Evolutionary conservation across 1,140 invertebrate genomes (phyloP).

Genomic region (Cheumatopsyche charites): DNA sequence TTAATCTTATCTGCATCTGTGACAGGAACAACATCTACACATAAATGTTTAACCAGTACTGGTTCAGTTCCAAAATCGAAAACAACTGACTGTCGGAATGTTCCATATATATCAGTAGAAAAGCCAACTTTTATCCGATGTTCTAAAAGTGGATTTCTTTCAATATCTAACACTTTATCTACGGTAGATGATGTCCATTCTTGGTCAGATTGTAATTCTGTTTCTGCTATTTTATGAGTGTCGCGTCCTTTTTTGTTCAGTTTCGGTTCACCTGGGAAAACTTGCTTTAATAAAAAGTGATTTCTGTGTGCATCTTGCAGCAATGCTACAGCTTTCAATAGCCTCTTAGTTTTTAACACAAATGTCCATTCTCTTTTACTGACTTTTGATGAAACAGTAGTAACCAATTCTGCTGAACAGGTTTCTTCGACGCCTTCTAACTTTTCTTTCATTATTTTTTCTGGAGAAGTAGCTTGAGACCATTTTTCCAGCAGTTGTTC

Average conservation of each 20-base stretch:
- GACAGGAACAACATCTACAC: constrained; percentile 77
- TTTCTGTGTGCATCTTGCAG: constrained; percentile 74
- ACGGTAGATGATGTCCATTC: constrained; percentile 62
- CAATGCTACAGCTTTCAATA: constrained; percentile 69
- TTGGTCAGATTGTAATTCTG: constrained; percentile 62
- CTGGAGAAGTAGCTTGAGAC: constrained; percentile 64
- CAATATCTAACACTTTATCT: constrained; percentile 47
- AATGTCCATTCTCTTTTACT: constrained; percentile 73
- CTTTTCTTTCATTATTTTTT: constrained; percentile 64
- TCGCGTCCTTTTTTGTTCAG: constrained; percentile 48
- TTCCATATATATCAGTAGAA: constrained; percentile 77
- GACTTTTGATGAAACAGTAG: constrained; percentile 71
- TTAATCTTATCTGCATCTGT: constrained; percentile 73
- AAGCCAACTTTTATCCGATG: constrained; percentile 75
- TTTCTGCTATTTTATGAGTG: constrained; percentile 47
- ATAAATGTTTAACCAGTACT: constrained; percentile 73
- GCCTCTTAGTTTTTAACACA: constrained; percentile 60
- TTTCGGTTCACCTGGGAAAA: constrained; percentile 53
- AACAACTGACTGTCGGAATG: constrained; percentile 79
- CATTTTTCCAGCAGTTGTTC: constrained; percentile 72
- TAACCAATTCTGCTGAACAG: constrained; percentile 67
- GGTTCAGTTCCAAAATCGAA: constrained; percentile 80
- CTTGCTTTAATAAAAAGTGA: constrained; percentile 71
- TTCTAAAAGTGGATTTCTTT: constrained; percentile 53
- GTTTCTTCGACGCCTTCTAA: constrained; percentile 66